Conservation (phyloP, 2,797 vertebrate species). For the Myotis findleyi region DNA sequence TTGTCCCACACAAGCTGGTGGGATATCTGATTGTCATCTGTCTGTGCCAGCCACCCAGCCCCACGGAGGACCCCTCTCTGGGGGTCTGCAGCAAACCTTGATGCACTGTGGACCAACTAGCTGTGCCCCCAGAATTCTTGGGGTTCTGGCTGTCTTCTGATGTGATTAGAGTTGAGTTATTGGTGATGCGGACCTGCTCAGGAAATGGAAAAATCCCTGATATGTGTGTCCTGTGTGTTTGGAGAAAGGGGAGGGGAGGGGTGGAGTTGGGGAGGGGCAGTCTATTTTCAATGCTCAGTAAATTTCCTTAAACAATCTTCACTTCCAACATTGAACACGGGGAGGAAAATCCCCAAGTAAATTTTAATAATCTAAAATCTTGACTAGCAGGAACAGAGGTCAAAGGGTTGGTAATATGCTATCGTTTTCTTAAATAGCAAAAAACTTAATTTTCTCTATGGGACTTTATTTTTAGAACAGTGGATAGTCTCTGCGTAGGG, state of each 20-base stretch:
- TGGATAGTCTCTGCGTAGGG: background rate
- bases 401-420: background rate
- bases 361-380: conserved; percentile 17
- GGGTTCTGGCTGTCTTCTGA: background rate
- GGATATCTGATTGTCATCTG: background rate
- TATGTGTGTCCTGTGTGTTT: background rate
- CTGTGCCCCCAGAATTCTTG: background rate
- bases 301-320: conserved; percentile 36
- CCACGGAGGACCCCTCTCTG: background rate
- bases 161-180: background rate
- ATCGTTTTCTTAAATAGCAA: background rate
- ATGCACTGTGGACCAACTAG: no score
- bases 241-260: background rate
- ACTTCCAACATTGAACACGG: background rate
- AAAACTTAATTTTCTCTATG: background rate
- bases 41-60: background rate
- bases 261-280: background rate
- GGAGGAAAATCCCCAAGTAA: conserved; percentile 55
- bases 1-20: background rate
- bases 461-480: conserved; percentile 50
- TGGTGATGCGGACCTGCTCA: background rate
- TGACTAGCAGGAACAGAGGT: background rate
- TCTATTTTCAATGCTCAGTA: conserved; percentile 42
- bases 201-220: conserved; percentile 60
- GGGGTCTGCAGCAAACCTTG: background rate